These are phyloP conservation scores for Galerucella pusilla DNA, from an alignment of 2,888 invertebrate genomes.

Conservation along the genomic window DNA sequence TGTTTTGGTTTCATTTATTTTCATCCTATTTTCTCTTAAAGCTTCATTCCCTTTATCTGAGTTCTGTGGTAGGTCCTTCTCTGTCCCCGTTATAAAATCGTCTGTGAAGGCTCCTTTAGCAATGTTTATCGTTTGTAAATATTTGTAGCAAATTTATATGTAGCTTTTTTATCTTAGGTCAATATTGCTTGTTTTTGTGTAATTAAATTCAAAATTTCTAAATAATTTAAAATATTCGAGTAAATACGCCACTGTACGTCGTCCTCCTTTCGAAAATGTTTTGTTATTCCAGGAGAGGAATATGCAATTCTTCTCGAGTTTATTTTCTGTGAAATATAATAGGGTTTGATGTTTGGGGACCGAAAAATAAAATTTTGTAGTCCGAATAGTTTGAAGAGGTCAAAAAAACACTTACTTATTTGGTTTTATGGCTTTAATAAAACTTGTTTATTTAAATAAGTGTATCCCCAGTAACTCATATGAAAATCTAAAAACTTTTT, in stretches of 20 bases:
- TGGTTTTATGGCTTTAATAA: constrained; percentile 14
- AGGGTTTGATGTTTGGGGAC: constrained; percentile 26
- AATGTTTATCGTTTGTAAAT: too few species aligned
- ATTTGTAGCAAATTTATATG: too few species aligned
- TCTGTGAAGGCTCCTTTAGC: too few species aligned
- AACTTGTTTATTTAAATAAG: constrained; percentile 16
- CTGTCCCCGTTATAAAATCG: too few species aligned
- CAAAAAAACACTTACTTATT: constrained; percentile 12
- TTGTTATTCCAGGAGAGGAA: constrained; percentile 24
- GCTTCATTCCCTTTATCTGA: too few species aligned
- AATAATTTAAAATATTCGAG: background rate
- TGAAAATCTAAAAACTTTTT: background rate
- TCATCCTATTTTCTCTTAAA: too few species aligned
- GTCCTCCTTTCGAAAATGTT: constrained; percentile 27
- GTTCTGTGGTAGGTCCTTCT: too few species aligned
- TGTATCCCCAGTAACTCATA: background rate
- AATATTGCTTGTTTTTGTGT: too few species aligned
- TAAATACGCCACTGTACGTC: constrained; percentile 8
- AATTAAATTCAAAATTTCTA: background rate
- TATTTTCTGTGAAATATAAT: constrained; percentile 29
- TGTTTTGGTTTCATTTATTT: too few species aligned
- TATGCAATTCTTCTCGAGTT: constrained; percentile 28
- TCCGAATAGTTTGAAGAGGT: constrained; percentile 16
- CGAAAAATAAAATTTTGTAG: constrained; percentile 21
- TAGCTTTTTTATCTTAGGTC: too few species aligned